Evolutionary conservation across 2,113 vertebrate species (phyloP).

Genomic region (Oxyruncus cristatus): DNA sequence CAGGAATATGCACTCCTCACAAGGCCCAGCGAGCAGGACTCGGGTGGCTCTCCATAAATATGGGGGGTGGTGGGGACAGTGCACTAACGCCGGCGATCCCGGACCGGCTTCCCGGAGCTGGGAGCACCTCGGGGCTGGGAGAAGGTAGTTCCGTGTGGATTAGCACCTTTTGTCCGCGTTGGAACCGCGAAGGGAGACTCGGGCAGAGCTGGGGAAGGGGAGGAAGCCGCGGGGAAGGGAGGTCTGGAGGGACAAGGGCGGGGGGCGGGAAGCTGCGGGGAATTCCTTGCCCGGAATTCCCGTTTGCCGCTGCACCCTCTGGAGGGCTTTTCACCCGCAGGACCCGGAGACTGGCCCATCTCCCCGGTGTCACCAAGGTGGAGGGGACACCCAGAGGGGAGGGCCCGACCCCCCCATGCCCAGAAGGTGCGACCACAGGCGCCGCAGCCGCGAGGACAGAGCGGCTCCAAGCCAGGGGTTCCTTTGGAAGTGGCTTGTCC

Average conservation of each 20-base stretch:
- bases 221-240: no score
- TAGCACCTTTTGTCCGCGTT: background rate
- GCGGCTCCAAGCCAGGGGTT: background rate
- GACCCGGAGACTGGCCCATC: background rate
- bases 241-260: no score
- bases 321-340: background rate
- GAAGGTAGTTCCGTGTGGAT: constrained; percentile 12
- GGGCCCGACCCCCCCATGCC: background rate
- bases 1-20: constrained; percentile 77
- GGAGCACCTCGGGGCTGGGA: background rate
- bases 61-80: constrained; percentile 71
- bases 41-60: constrained; percentile 80
- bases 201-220: background rate
- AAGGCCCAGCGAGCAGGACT: constrained; percentile 34
- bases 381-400: background rate
- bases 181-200: background rate
- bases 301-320: background rate
- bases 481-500: background rate
- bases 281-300: no score
- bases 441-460: background rate
- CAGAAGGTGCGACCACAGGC: background rate
- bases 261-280: no score
- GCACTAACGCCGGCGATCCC: constrained; percentile 67
- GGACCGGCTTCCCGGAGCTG: background rate
- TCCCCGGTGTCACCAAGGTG: background rate